A percentile compares a stretch with the other conserved stretches of the same genome.
Evolutionary conservation across 92 coral and sea anemone species (phyloP).

Genomic region (Epizoanthus rinbou): DNA sequence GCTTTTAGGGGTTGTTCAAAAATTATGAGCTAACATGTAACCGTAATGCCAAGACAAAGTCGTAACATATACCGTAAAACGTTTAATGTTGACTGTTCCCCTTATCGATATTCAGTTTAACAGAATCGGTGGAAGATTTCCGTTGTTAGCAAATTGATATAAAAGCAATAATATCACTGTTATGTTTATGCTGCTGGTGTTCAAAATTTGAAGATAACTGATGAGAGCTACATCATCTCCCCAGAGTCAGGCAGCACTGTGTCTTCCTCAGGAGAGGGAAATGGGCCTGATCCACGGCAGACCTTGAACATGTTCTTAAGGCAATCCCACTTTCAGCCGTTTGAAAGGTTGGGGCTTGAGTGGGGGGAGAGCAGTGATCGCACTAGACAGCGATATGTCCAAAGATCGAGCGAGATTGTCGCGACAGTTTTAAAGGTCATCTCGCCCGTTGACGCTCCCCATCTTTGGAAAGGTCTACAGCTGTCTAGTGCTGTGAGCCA

Average conservation of each 20-base stretch:
- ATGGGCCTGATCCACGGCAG: background rate
- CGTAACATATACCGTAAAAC: no score
- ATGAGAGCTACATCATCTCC: slow-evolving; percentile 40
- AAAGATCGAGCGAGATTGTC: slow-evolving; percentile 46
- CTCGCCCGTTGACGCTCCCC: slow-evolving; percentile 50
- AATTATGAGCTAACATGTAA: no score
- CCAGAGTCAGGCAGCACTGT: slow-evolving; percentile 46
- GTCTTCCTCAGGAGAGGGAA: slow-evolving; percentile 47
- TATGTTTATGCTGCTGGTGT: slow-evolving; percentile 17
- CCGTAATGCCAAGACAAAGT: no score
- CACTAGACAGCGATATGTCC: slow-evolving; percentile 43
- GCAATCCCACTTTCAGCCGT: slow-evolving; percentile 41
- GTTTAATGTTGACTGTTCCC: no score
- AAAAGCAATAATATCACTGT: background rate
- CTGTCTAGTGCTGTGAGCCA: slow-evolving; percentile 26
- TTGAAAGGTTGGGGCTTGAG: slow-evolving; percentile 50
- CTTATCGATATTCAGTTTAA: no score
- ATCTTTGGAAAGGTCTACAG: slow-evolving; percentile 48
- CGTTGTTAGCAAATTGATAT: no score
- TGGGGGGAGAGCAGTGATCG: slow-evolving; percentile 57
- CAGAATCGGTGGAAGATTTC: no score
- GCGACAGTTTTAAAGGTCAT: slow-evolving; percentile 48
- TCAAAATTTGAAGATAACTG: slow-evolving; percentile 19
- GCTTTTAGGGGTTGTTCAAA: no score
- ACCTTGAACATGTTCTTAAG: slow-evolving; percentile 41